phyloP scores from a whole-genome alignment of 2,113 vertebrate genomes.

The Rhabdomys dilectus region DNA sequence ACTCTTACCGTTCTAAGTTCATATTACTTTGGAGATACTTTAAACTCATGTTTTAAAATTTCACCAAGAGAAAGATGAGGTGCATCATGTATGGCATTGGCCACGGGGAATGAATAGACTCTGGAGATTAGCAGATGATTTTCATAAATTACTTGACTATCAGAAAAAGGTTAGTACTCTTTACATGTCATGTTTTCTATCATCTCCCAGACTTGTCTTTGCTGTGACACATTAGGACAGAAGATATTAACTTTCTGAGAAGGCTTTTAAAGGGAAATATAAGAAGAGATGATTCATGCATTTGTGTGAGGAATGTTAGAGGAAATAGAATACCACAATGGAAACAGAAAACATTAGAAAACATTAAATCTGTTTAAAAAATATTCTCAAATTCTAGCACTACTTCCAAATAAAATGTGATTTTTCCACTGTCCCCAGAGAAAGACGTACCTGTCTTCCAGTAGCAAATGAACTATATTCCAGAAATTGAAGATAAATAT shows the following conservation, averaged over 20 bases:
- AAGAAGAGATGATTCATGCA: constrained; percentile 24
- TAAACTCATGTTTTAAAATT: not conserved
- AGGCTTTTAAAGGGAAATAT: constrained; percentile 32
- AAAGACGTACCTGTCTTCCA: not conserved
- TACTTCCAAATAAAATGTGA: constrained; percentile 18
- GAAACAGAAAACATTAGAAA: constrained; percentile 5
- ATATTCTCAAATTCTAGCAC: constrained; percentile 21
- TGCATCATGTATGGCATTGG: not conserved
- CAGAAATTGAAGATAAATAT: constrained; percentile 19
- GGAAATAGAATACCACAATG: not conserved
- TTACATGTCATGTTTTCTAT: not conserved
- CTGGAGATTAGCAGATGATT: not conserved
- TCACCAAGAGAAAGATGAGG: not conserved
- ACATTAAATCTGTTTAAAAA: not conserved
- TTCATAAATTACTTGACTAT: constrained; percentile 41
- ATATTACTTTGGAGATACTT: not conserved
- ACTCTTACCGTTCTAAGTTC: not conserved
- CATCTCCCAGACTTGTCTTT: not conserved
- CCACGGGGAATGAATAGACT: not conserved
- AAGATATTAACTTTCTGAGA: not conserved
- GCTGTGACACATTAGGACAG: not conserved
- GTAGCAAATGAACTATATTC: not conserved
- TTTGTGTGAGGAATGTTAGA: constrained; percentile 25
- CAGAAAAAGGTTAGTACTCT: not conserved
- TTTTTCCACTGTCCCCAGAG: not conserved